A percentile compares a stretch with the other conserved stretches of the same genome.
Conservation (phyloP, 2,797 vertebrate species). For the Botia almorhae region DNA sequence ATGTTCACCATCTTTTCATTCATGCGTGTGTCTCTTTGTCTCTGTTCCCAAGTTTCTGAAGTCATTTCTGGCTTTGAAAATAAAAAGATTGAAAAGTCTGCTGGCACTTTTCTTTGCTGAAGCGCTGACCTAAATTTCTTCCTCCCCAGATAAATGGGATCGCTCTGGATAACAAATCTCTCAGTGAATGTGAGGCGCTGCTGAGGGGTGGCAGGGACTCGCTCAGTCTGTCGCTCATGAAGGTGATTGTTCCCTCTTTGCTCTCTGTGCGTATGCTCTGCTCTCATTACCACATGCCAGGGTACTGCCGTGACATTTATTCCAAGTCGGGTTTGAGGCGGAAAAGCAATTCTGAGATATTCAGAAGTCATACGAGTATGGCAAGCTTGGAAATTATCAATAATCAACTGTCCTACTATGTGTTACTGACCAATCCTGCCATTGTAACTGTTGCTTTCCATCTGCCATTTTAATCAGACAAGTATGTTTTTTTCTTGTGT, state of each 20-base stretch:
- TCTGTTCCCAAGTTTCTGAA: constrained; percentile 21
- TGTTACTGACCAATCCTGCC: background rate
- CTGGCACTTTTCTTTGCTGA: constrained; percentile 57
- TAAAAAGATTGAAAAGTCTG: constrained; percentile 53
- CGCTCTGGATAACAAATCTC: constrained; percentile 95
- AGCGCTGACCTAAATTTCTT: constrained; percentile 66
- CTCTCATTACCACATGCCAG: constrained; percentile 48
- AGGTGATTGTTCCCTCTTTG: constrained; percentile 78
- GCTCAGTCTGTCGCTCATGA: constrained; percentile 93
- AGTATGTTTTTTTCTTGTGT: too few relatives aligned
- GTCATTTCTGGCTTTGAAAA: constrained; percentile 63
- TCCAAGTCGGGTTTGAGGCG: constrained; percentile 20
- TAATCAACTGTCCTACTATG: background rate
- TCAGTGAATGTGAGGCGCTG: constrained; percentile 95
- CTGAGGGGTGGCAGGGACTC: constrained; percentile 92
- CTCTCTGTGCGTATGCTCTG: constrained; percentile 30
- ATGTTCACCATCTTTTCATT: constrained; percentile 39
- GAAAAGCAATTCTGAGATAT: constrained; percentile 3
- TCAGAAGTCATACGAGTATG: background rate
- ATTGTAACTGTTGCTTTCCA: background rate
- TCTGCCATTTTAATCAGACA: background rate
- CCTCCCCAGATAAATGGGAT: constrained; percentile 92
- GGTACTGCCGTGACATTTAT: constrained; percentile 20
- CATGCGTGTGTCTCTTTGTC: constrained; percentile 32
- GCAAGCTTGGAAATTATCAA: constrained; percentile 1